Evolutionary conservation across 2,797 vertebrate genomes (phyloP).

Genomic region (Onychomys leucogaster): DNA sequence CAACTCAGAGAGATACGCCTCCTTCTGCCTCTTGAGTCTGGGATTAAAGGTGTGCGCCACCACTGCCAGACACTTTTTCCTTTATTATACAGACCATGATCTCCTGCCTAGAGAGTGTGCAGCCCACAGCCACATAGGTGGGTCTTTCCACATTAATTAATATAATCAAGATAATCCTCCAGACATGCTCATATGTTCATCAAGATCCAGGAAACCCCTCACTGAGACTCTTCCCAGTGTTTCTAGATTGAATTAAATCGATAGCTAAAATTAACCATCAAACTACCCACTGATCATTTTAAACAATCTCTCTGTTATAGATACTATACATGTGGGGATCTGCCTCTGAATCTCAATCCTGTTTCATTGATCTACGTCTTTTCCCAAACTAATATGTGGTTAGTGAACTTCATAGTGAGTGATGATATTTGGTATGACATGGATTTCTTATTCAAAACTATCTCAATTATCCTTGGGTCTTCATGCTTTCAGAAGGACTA

Average conservation of each 20-base stretch:
- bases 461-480: neutral
- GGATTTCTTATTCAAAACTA: neutral
- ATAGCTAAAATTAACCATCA: neutral
- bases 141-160: neutral
- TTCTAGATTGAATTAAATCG: neutral
- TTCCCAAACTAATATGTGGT: neutral
- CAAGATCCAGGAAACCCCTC: neutral
- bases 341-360: neutral
- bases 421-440: too few species aligned
- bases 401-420: neutral
- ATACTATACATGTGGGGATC: neutral
- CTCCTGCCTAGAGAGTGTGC: neutral
- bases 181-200: neutral
- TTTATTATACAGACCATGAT: neutral
- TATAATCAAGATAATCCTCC: too few species aligned
- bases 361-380: neutral
- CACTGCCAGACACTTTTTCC: neutral
- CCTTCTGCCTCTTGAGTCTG: neutral
- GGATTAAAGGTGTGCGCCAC: neutral
- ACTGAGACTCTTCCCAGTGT: neutral
- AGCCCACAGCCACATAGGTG: neutral
- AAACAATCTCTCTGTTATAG: neutral
- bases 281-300: neutral
- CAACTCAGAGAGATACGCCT: neutral
- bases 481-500: neutral